phyloP scores from a whole-genome alignment of 2,113 vertebrate species.

The Mesembrinibis cayennensis region DNA sequence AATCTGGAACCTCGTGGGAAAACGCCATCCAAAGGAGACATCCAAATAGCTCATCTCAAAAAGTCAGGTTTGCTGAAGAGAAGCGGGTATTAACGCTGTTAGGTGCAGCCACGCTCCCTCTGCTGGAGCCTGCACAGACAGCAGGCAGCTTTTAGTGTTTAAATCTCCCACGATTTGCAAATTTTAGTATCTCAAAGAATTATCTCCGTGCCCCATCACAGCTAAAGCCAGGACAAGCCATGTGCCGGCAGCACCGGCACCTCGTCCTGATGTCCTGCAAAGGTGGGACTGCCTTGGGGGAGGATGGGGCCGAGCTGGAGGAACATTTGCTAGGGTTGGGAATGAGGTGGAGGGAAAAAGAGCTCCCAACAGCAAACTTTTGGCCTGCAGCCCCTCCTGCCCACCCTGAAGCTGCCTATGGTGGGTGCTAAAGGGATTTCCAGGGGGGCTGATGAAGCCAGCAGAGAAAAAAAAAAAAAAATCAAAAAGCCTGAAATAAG shows the following conservation, averaged over 20 bases:
- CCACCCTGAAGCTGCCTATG: background rate
- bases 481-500: background rate
- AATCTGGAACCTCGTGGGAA: background rate
- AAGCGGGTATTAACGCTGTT: accelerated
- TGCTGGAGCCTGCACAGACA: background rate
- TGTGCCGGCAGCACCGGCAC: accelerated
- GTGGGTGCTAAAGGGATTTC: background rate
- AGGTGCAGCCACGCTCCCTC: constrained; percentile 4
- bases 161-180: accelerated
- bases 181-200: background rate
- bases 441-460: no score
- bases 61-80: background rate
- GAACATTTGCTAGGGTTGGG: background rate
- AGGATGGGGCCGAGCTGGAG: background rate
- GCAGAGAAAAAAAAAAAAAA: background rate
- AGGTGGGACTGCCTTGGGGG: no score
- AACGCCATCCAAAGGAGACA: background rate
- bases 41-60: background rate
- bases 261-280: accelerated
- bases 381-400: background rate
- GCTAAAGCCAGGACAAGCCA: no score
- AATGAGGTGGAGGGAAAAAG: background rate
- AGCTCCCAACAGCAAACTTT: background rate
- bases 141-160: background rate
- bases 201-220: accelerated